Evolutionary conservation across 2,888 invertebrate genomes (phyloP).

Genomic region (Lypha dubia): DNA sequence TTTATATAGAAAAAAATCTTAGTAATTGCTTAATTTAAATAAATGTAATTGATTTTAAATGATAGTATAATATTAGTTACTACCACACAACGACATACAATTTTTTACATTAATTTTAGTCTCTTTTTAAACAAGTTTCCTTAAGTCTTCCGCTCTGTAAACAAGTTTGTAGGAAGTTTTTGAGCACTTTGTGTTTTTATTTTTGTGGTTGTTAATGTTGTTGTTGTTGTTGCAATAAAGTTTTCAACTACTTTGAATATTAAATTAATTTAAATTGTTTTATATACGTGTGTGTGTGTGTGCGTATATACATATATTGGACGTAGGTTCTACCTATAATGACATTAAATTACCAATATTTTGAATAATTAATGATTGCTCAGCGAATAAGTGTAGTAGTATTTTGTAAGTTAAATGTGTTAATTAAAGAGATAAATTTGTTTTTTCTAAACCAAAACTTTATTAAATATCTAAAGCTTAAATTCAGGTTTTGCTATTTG

Average conservation of each 20-base stretch:
- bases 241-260: slow-evolving; percentile 24
- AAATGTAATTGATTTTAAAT: not conserved
- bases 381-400: slow-evolving; percentile 14
- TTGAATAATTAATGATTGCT: slow-evolving; percentile 42
- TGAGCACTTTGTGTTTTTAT: no score
- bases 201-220: no score
- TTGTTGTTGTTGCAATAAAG: slow-evolving; percentile 29
- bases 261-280: slow-evolving; percentile 47
- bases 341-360: slow-evolving; percentile 43
- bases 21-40: slow-evolving; percentile 6
- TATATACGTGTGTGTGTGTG: no score
- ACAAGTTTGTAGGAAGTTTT: slow-evolving; percentile 29
- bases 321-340: slow-evolving; percentile 36
- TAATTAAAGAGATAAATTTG: not conserved
- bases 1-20: not conserved
- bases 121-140: slow-evolving; percentile 38
- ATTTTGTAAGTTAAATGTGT: not conserved
- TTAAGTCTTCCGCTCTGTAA: slow-evolving; percentile 15
- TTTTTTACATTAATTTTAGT: slow-evolving; percentile 20
- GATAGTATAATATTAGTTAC: not conserved
- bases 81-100: not conserved
- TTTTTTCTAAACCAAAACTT: not conserved
- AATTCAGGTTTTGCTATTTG: slow-evolving; percentile 11
- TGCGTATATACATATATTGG: no score
- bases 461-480: not conserved